phyloP scores from a whole-genome alignment of 2,797 vertebrate species.

The Bradypus variegatus region DNA sequence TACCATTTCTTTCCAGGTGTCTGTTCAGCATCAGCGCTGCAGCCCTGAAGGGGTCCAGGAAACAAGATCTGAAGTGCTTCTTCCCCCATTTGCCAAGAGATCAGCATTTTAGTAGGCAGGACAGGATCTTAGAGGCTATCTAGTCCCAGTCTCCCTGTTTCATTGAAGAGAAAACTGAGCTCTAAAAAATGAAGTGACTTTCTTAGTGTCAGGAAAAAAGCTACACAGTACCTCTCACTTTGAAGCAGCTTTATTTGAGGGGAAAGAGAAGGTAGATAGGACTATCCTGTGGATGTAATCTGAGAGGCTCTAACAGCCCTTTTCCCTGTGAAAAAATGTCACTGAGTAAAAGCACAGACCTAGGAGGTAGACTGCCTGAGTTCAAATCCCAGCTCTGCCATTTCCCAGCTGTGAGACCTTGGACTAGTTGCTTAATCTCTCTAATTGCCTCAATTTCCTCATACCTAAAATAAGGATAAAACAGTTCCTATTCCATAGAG shows the following conservation, averaged over 20 bases:
- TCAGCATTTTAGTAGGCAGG: background rate
- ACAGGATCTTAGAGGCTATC: background rate
- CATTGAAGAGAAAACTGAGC: constrained; percentile 10
- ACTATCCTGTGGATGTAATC: background rate
- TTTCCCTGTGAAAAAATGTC: background rate
- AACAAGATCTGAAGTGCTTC: background rate
- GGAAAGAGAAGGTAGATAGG: background rate
- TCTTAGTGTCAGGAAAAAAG: background rate
- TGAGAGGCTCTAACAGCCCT: background rate
- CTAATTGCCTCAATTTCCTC: background rate
- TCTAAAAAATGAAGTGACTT: background rate
- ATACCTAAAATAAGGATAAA: background rate
- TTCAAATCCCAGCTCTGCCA: background rate
- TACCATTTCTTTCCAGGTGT: background rate
- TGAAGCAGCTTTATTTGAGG: background rate
- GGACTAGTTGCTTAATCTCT: background rate
- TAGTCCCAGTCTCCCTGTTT: background rate
- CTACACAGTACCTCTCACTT: background rate
- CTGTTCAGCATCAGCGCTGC: background rate
- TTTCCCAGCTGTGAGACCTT: background rate
- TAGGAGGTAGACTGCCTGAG: background rate
- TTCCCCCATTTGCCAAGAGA: background rate
- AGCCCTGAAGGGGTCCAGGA: background rate
- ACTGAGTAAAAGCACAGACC: background rate
- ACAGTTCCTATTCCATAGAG: background rate